Percentiles rank a stretch among this genome's conserved stretches.
Evolutionary conservation across 2,113 vertebrate genomes (phyloP).

Genomic region (Poeciliopsis prolifica): DNA sequence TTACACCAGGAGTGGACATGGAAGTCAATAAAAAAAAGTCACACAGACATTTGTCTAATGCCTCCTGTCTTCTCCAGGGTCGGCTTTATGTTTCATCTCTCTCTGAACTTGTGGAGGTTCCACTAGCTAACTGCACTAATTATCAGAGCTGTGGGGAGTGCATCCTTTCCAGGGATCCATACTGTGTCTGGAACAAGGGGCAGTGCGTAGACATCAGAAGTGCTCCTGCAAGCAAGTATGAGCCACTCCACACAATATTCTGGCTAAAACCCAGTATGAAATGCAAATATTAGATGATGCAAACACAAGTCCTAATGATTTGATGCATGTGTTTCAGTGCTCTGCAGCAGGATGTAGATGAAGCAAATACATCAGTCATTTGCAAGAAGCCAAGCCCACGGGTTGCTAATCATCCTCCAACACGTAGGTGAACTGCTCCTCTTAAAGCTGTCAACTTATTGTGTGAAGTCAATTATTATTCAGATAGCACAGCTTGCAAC

Average conservation of each 20-base stretch:
- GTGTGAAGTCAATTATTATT: constrained; percentile 26
- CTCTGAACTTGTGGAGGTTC: constrained; percentile 85
- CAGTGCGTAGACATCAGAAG: constrained; percentile 78
- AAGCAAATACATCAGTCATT: constrained; percentile 75
- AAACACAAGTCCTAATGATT: constrained; percentile 10
- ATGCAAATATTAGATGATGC: not conserved
- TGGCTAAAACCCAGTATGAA: not conserved
- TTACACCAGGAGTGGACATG: constrained; percentile 20
- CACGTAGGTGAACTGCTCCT: constrained; percentile 61
- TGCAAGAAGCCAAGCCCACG: constrained; percentile 64
- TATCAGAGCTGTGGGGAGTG: constrained; percentile 94
- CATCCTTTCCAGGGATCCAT: constrained; percentile 92
- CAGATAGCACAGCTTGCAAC: not conserved
- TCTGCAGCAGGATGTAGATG: constrained; percentile 89
- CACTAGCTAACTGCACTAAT: constrained; percentile 91
- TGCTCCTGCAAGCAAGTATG: constrained; percentile 69
- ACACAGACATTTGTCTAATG: constrained; percentile 20
- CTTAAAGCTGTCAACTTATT: constrained; percentile 10
- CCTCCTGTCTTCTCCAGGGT: constrained; percentile 76
- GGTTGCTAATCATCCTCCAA: constrained; percentile 56
- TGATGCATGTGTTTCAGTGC: constrained; percentile 70
- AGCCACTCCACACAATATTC: constrained; percentile 4
- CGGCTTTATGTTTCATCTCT: constrained; percentile 87
- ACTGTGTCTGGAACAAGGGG: constrained; percentile 88
- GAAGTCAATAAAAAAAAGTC: constrained; percentile 44